Evolutionary conservation across 2,113 vertebrate genomes (phyloP).

Genomic region (Rhagologus leucostigma): DNA sequence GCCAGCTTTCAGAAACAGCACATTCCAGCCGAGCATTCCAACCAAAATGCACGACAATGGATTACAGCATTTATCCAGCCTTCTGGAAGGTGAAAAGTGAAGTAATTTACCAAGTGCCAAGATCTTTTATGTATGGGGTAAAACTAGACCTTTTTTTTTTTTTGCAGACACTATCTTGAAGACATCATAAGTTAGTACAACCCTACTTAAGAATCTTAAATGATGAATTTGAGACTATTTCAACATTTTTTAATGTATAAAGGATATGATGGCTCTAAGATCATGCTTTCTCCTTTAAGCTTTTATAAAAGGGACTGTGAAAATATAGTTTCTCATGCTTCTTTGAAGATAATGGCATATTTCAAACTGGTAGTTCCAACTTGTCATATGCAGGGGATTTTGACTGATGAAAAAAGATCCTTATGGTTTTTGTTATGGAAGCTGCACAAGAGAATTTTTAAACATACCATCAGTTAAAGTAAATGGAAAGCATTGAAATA

Average conservation of each 20-base stretch:
- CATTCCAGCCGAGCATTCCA: slow-evolving; percentile 1
- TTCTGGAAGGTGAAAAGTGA: background rate
- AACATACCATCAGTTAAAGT: background rate
- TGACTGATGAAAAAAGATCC: background rate
- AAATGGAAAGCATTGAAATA: background rate
- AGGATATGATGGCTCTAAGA: background rate
- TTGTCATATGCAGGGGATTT: background rate
- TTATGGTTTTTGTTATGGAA: background rate
- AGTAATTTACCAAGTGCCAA: background rate
- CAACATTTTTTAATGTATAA: background rate
- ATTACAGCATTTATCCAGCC: background rate
- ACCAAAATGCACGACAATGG: background rate
- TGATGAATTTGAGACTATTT: background rate
- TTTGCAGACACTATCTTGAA: background rate
- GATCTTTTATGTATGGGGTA: background rate
- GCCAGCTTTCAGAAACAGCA: slow-evolving; percentile 7
- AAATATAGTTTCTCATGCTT: background rate
- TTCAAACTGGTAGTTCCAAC: background rate
- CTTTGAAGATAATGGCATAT: background rate
- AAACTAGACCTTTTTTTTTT: background rate
- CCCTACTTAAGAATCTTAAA: background rate
- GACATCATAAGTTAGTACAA: background rate
- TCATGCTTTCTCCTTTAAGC: background rate
- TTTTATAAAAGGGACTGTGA: background rate
- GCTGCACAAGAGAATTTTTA: background rate